A percentile compares a stretch with the other conserved stretches of the same genome.
Conservation (phyloP, 2,888 invertebrate species). For the Drosophila nr. medialis region DNA sequence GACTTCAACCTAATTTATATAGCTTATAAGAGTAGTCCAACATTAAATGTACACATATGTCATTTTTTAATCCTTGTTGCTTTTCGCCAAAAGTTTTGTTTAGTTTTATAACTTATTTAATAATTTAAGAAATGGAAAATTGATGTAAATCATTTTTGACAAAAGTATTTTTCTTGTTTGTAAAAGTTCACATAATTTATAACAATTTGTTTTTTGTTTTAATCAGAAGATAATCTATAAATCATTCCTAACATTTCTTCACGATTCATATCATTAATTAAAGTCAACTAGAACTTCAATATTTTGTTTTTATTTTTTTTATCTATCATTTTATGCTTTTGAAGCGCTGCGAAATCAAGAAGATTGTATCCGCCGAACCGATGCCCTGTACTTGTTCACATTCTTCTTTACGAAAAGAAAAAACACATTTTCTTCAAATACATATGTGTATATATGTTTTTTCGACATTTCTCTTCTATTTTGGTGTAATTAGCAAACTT, state of each 20-base stretch:
- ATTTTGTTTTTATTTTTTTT: neutral
- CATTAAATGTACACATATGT: neutral
- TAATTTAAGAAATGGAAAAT: too few relatives aligned
- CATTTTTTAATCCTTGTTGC: neutral
- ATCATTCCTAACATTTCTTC: neutral
- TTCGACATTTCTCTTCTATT: neutral
- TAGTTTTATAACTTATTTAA: neutral
- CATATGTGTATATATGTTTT: neutral
- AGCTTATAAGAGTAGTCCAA: neutral
- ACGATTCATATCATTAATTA: neutral
- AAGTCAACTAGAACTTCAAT: neutral
- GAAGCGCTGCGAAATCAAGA: neutral
- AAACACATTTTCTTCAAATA: neutral
- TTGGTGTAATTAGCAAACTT: neutral
- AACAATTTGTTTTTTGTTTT: rapidly evolving
- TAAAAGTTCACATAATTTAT: neutral
- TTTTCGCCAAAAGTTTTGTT: neutral
- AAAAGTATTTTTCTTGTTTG: neutral
- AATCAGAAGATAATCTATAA: neutral
- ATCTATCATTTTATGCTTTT: neutral
- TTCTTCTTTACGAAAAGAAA: neutral
- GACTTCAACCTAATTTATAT: neutral
- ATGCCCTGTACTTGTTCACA: neutral
- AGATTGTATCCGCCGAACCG: neutral
- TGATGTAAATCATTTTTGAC: neutral